Evolutionary conservation across 2,888 invertebrate species (phyloP).

Genomic region (Iselma pallidipennis): DNA sequence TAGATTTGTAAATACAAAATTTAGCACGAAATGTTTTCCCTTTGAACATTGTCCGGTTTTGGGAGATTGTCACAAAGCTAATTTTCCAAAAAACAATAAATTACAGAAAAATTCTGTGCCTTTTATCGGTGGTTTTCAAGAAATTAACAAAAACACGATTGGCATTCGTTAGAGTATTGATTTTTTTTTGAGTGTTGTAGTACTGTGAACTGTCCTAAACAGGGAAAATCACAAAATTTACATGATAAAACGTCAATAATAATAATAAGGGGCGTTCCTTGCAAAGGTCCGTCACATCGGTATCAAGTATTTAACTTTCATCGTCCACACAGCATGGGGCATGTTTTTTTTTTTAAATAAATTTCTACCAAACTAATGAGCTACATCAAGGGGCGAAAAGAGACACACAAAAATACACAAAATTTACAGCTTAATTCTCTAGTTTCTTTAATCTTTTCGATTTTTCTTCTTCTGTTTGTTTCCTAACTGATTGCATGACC

Average conservation of each 20-base stretch:
- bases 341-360: slow-evolving; percentile 38
- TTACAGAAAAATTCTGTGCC: neutral
- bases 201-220: slow-evolving; percentile 39
- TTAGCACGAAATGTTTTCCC: neutral
- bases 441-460: neutral
- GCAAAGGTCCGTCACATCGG: slow-evolving; percentile 34
- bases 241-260: slow-evolving; percentile 28
- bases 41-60: neutral
- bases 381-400: slow-evolving; percentile 1
- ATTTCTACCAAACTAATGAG: slow-evolving; percentile 16
- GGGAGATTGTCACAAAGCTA: neutral
- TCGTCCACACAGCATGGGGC: slow-evolving; percentile 55
- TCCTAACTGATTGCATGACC: neutral
- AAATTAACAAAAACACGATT: slow-evolving; percentile 18
- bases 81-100: no score
- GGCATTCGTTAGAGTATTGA: slow-evolving; percentile 25
- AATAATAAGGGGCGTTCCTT: slow-evolving; percentile 26
- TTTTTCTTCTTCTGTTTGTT: neutral
- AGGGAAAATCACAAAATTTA: slow-evolving; percentile 30
- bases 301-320: slow-evolving; percentile 55
- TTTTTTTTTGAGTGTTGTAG: slow-evolving; percentile 36
- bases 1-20: neutral
- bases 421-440: neutral
- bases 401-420: slow-evolving; percentile 1
- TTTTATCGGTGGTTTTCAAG: slow-evolving; percentile 5